These are phyloP conservation scores for Epizoanthus illoricatus DNA, from an alignment of 92 coral and sea anemone species.

Conservation along the genomic window DNA sequence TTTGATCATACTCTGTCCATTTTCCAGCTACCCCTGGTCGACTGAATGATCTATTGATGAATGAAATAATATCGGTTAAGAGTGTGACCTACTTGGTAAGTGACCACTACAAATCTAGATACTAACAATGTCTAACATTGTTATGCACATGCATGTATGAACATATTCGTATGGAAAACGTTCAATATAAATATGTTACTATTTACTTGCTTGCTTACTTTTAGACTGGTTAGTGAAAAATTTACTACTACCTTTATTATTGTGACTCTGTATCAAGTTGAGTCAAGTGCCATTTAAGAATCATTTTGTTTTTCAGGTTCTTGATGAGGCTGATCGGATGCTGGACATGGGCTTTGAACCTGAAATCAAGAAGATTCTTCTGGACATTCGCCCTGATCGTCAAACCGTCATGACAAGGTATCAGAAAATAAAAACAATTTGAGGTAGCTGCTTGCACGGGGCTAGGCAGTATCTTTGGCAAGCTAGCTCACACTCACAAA, in stretches of 20 bases:
- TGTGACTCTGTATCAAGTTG: too few species aligned
- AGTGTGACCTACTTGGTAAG: conserved; percentile 97
- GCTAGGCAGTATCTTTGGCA: too few species aligned
- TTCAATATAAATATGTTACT: not conserved
- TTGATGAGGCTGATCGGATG: conserved; percentile 98
- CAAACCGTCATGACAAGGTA: conserved; percentile 98
- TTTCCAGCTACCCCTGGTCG: conserved; percentile 94
- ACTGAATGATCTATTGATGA: conserved; percentile 90
- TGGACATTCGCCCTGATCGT: conserved; percentile 97
- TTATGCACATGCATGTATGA: not conserved
- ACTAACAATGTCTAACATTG: not conserved
- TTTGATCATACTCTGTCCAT: not conserved
- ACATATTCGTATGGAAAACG: not conserved
- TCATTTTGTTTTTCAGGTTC: conserved; percentile 56
- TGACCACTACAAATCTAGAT: not conserved
- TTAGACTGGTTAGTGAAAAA: too few species aligned
- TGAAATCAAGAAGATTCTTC: conserved; percentile 90
- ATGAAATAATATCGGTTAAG: conserved; percentile 79
- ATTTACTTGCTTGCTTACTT: too few species aligned
- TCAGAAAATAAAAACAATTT: not conserved
- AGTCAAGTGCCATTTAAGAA: too few species aligned
- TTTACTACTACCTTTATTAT: too few species aligned
- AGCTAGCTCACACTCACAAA: too few species aligned
- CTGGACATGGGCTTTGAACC: conserved; percentile 99
- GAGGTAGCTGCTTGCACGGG: too few species aligned